Evolutionary conservation across 1,140 invertebrate genomes (phyloP).

Genomic region (Cyclina sinensis): DNA sequence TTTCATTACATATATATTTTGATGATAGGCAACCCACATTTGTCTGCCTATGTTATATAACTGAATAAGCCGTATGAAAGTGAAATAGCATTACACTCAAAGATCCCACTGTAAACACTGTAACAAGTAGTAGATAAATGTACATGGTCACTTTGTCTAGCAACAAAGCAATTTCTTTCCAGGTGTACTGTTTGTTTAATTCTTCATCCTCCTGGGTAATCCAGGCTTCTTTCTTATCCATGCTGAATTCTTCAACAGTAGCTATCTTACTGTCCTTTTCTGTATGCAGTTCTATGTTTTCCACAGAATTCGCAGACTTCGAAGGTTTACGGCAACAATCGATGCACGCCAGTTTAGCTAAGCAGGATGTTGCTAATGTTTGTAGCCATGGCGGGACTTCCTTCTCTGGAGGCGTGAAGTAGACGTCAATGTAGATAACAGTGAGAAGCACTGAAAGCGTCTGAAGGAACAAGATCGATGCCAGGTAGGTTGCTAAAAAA

Average conservation of each 20-base stretch:
- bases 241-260: neutral
- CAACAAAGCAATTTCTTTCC: constrained; percentile 33
- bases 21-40: too few species aligned
- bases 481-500: constrained; percentile 25
- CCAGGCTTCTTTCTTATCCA: neutral
- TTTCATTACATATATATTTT: too few species aligned
- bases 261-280: neutral
- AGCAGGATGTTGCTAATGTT: neutral
- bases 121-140: constrained; percentile 11
- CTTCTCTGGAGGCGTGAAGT: neutral
- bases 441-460: constrained; percentile 1
- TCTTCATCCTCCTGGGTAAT: neutral
- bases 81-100: neutral
- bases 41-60: too few species aligned
- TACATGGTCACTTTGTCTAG: constrained; percentile 25
- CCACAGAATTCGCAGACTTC: neutral
- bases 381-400: constrained; percentile 23
- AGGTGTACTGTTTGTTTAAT: neutral
- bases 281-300: too few species aligned
- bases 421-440: neutral
- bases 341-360: neutral
- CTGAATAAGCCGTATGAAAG: neutral
- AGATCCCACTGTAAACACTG: neutral
- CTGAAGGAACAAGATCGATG: neutral
- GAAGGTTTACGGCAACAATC: neutral